Percentiles rank a stretch among this genome's conserved stretches.
phyloP scores from a whole-genome alignment of 2,888 invertebrate genomes.

The Eupithecia subfuscata region DNA sequence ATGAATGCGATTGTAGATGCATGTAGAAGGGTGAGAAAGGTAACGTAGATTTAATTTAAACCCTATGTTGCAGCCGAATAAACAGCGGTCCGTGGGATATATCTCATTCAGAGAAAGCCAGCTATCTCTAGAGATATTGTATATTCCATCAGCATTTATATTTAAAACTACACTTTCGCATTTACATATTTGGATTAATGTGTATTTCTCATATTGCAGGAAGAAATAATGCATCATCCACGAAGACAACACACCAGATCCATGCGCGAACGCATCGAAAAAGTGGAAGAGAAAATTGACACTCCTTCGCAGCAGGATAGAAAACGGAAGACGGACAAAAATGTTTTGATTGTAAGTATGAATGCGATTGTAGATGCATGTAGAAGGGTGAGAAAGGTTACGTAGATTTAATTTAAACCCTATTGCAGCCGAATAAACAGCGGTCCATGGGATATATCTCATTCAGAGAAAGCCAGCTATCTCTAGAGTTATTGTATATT shows the following conservation, averaged over 20 bases:
- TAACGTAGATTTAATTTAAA: background rate
- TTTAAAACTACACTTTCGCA: background rate
- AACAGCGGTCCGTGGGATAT: slow-evolving; percentile 53
- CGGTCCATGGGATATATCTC: slow-evolving; percentile 55
- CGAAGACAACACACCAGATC: slow-evolving; percentile 36
- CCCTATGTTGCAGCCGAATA: slow-evolving; percentile 58
- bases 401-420: background rate
- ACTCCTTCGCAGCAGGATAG: slow-evolving; percentile 49
- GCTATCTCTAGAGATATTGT: too few species aligned
- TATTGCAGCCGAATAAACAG: slow-evolving; percentile 60
- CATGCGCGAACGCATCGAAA: slow-evolving; percentile 51
- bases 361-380: background rate
- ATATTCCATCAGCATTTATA: background rate
- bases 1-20: background rate
- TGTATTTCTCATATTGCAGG: slow-evolving; percentile 35
- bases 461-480: too few species aligned
- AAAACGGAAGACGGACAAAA: slow-evolving; percentile 49
- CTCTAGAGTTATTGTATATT: too few species aligned
- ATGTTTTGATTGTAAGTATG: slow-evolving; percentile 46
- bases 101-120: slow-evolving; percentile 54
- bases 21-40: background rate
- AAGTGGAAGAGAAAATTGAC: slow-evolving; percentile 55
- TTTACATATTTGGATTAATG: background rate
- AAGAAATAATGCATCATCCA: slow-evolving; percentile 45
- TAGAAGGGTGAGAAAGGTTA: background rate